Percentiles rank a stretch among this genome's conserved stretches.
These are phyloP conservation scores for Drosophila arizonae DNA, from an alignment of 1,140 invertebrate genomes.

Conservation along the genomic window DNA sequence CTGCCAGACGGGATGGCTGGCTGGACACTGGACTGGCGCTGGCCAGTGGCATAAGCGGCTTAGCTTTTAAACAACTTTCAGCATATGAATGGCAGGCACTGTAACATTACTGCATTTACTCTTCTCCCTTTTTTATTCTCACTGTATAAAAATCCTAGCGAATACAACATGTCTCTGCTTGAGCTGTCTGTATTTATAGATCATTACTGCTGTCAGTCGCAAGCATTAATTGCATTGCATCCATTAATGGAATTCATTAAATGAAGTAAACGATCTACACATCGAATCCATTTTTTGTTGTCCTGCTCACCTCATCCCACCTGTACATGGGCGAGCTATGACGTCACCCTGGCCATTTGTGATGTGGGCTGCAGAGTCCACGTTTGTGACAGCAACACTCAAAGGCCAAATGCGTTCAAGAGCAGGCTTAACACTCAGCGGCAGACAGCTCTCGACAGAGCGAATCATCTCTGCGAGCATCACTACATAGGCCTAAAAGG, in stretches of 20 bases:
- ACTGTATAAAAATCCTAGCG: conserved; percentile 23
- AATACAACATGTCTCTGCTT: conserved; percentile 26
- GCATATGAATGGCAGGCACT: conserved; percentile 58
- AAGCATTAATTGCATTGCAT: not conserved
- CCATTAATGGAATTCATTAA: not conserved
- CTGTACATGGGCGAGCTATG: not conserved
- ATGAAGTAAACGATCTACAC: not conserved
- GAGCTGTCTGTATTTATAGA: conserved; percentile 18
- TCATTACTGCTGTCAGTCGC: not conserved
- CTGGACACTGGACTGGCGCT: conserved; percentile 23
- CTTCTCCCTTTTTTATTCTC: not conserved
- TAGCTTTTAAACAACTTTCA: conserved; percentile 68
- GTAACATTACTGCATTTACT: conserved; percentile 31
- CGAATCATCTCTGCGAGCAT: conserved; percentile 6
- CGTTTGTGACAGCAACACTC: conserved; percentile 55
- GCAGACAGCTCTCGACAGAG: conserved; percentile 31
- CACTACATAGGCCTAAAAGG: conserved; percentile 15
- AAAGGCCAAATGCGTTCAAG: conserved; percentile 51
- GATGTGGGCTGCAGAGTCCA: conserved; percentile 30
- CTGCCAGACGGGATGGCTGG: conserved; percentile 21
- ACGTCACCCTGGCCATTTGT: conserved; percentile 39
- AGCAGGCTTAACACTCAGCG: conserved; percentile 52
- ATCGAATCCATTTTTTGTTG: not conserved
- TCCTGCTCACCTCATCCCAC: too few relatives aligned
- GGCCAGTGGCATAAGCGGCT: conserved; percentile 56